Base-by-base conservation (phyloP, 2,797 vertebrate genomes). In the Tenualosa ilisha region DNA sequence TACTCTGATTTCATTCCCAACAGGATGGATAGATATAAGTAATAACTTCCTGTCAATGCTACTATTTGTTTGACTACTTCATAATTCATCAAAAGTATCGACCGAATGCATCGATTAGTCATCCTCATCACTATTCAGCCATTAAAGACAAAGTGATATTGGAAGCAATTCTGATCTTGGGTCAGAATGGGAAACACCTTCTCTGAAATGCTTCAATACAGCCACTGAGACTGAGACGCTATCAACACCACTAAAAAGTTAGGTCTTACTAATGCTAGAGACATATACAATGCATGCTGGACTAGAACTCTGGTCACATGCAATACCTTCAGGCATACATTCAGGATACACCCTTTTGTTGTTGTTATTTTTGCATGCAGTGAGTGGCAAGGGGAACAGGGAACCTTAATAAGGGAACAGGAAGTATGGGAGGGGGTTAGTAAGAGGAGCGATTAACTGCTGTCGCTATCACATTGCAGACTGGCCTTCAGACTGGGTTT, bases 331-430 rank as follows among this genome's bases (percentile, higher is more conserved):
- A 56, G 40, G 6, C 43, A 56, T 50, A 86, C 81, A 82, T 68
- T 65, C 72, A 43, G 37, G 46, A 46, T 46, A 85, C 83, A 87
- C 82, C 22, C 22, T 53, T 83, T 86, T 7, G 26, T 56, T 56
- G 17, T 20, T 54, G 53, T 54, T 54, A 20, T 2, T 72, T 72
- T 72, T 17, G 87, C 94, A 95, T 95, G 95, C 94, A 91, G 86
- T 91, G 88, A 92, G 83, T 91, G 87, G 89, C 75, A 31, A 88
- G 83, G 24, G 87, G 87, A 59, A 85, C 26, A 13, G n/a, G 81
- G 54, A 22, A 3, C 72, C 72, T 85, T 50, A 50, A 79, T 61
- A 3, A 46, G 8, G 59, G 43, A 61, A 65, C 63, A 22, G 53
- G 83, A 86, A 61, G 61, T 61, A 84, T 50, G 61, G 86, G 68